Evolutionary conservation across 2,888 invertebrate species (phyloP), one percentile per base, ranked within the genome.

Genomic region (Schrankia costaestrigalis): DNA sequence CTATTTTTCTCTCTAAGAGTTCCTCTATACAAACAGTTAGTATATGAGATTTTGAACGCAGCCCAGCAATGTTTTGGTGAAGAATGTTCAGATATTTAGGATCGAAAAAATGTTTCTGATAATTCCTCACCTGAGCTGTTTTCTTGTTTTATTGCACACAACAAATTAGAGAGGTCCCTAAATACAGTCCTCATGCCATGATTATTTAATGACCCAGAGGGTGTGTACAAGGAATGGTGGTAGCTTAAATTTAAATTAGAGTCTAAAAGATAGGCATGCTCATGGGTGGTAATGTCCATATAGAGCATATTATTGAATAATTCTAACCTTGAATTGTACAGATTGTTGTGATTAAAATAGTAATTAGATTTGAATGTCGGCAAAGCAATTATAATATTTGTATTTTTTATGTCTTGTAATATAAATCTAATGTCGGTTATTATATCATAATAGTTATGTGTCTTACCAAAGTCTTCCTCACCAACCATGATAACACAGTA

Each of bases 41-140:
- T 12, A n/a, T 14, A 23, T 34, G 12, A 2, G 26, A 18, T 23
- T 34, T 34, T 11, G 11, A 7, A 7, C 11, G 9, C 9, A 34
- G n/a, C 6, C 33, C 33, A 6, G 33, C 33, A 9, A 34, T 34
- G 13, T 34, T 34, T 24, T 34, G 28, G 14, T 34, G 34, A 11
- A 34, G 11, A 13, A 34, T 28, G 24, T 24, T 24, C 4, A 34
- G 2, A 17, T 32, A 19, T 14, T 26, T 26, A 32, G 14, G 6
- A 2, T 6, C 19, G 8, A 19, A 19, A 19, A 19, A 8, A 19
- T 6, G 8, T 19, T 7, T 19, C 3, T 19, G 19, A 19, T 19
- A 19, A 8, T 19, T 3, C 6, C 8, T 19, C 2, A 3, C n/a
- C 19, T 7, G 4, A n/a, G 2, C 8, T 7, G 8, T 7, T 26